Percentiles rank a stretch among this genome's conserved stretches.
Conservation (phyloP, 2,888 invertebrate genomes). For the Koerneria pararmatus region DNA sequence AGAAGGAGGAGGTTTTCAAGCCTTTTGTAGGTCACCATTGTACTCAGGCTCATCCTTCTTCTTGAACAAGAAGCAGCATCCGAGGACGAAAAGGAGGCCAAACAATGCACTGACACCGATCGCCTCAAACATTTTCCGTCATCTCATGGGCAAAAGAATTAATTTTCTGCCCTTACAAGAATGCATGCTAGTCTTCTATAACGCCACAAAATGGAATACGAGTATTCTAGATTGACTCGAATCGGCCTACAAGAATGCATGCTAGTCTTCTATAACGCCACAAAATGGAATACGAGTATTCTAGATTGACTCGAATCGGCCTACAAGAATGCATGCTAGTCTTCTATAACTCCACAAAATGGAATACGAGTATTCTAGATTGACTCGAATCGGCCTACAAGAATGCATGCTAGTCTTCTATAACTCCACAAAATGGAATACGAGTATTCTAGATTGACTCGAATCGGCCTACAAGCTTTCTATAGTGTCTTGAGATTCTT, state of each 20-base stretch:
- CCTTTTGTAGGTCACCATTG: slow-evolving; percentile 43
- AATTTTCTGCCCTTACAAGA: not conserved
- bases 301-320: not conserved
- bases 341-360: too few species aligned
- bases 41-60: slow-evolving; percentile 31
- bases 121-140: slow-evolving; percentile 14
- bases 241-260: too few species aligned
- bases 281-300: too few species aligned
- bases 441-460: not conserved
- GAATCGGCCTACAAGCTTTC: too few species aligned
- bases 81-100: slow-evolving; percentile 34
- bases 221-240: not conserved
- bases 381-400: too few species aligned
- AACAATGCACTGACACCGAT: slow-evolving; percentile 25
- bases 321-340: too few species aligned
- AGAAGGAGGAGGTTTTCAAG: slow-evolving; percentile 19
- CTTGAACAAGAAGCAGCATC: slow-evolving; percentile 28
- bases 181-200: not conserved
- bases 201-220: too few species aligned
- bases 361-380: too few species aligned
- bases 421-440: too few species aligned
- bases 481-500: not conserved
- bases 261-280: too few species aligned
- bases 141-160: not conserved
- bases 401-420: too few species aligned